Conservation (phyloP, 2,888 invertebrate species). For the Trachelus stipa region DNA sequence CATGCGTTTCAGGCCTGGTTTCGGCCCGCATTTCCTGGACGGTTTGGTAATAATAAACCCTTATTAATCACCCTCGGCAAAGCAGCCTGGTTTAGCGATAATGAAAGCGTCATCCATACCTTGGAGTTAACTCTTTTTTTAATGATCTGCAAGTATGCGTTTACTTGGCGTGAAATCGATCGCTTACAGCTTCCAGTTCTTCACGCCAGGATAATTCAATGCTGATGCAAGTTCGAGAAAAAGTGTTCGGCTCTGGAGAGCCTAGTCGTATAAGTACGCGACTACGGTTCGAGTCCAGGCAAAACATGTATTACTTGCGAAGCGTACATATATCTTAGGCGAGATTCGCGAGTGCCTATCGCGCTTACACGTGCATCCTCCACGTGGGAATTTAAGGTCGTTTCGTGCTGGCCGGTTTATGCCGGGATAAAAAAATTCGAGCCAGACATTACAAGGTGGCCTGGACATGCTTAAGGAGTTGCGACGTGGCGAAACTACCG, state of each 20-base stretch:
- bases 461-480: not conserved
- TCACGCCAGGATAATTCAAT: not conserved
- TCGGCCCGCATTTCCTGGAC: not conserved
- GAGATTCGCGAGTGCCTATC: not conserved
- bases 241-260: not conserved
- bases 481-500: not conserved
- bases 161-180: not conserved
- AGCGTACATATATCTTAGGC: not conserved
- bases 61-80: not conserved
- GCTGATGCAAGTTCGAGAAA: not conserved
- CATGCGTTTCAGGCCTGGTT: not conserved
- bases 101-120: not conserved
- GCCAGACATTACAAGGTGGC: not conserved
- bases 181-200: not conserved
- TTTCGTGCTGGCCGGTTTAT: not conserved
- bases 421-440: not conserved
- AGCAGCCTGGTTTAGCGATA: not conserved
- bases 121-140: not conserved
- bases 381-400: not conserved
- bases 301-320: not conserved
- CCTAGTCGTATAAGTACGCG: not conserved
- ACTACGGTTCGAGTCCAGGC: not conserved
- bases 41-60: not conserved
- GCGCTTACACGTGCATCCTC: not conserved
- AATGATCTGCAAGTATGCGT: not conserved